Base-by-base conservation (phyloP, 2,113 vertebrate species). In the Rhea pennata region DNA sequence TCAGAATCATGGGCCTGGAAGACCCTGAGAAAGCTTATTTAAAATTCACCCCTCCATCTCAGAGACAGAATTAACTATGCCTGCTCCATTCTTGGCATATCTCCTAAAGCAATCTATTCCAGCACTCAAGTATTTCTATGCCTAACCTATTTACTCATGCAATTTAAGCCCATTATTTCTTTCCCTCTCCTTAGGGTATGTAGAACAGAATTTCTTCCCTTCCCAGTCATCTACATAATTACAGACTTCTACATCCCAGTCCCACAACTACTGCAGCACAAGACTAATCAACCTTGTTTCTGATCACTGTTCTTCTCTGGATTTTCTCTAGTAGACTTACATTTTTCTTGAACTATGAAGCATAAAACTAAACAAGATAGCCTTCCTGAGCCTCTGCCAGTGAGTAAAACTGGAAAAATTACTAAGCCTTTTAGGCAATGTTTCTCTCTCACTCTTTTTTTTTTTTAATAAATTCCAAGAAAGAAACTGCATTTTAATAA, bases 251-350 rank as follows among this genome's bases (percentile, higher is more conserved):
- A 15, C 21, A 42, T 23, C 82, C 39, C n/a, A n/a, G 48, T 46
- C n/a, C 48, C 77, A 82, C 39, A 72, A 1, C 12, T 6, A 24
- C 22, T 0, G 0, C 69, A 20, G 40, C 2, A 2, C 3, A 24
- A 40, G 9, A 39, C 40, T 27, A 11, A 15, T 3, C 2, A 0
- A 5, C 6, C 36, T 10, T 6, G 2, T 0, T 70, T 33, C 71
- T 66, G 29, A 59, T 33, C 84, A 8, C 3, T 8, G 26, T 48
- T 23, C n/a, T 75, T 27, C 89, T 59, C 69, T 58, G 77, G 33
- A 50, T 78, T 71, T 48, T 22, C 73, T 81, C 65, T 59, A 6
- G 1, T 7, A 17, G 16, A 51, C 65, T 76, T 54, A 0, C 1
- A 15, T 58, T 84, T 44, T 61, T 62, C 75, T 50, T 22, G 26